A percentile compares a stretch with the other conserved stretches of the same genome.
These are phyloP conservation scores for Pantelozetes paolii DNA, from an alignment of 2,888 invertebrate genomes.

Conservation along the genomic window DNA sequence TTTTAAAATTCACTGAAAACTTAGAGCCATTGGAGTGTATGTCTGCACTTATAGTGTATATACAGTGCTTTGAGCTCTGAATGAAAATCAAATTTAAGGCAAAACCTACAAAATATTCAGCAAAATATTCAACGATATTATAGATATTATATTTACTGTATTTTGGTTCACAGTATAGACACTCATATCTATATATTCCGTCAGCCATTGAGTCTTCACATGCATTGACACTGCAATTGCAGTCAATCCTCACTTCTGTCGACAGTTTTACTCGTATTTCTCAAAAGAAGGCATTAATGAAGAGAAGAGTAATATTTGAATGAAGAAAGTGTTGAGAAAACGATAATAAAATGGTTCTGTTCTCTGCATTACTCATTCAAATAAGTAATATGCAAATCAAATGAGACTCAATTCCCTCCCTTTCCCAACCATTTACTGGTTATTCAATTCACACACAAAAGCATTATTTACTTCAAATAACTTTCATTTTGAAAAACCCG, in stretches of 20 bases:
- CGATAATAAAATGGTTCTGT: not conserved
- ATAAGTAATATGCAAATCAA: slow-evolving; percentile 26
- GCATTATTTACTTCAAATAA: not conserved
- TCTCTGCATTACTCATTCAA: slow-evolving; percentile 4
- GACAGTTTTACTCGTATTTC: not conserved
- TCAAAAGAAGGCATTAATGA: not conserved
- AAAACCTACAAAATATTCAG: not conserved
- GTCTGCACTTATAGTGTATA: not conserved
- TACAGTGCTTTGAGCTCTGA: not conserved
- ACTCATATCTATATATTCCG: not conserved
- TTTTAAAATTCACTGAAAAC: not conserved
- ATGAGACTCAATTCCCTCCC: slow-evolving; percentile 7
- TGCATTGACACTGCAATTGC: not conserved
- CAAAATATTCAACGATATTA: no score
- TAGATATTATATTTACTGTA: no score
- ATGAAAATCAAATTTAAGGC: not conserved
- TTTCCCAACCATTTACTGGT: not conserved
- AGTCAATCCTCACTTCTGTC: not conserved
- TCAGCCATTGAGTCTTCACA: not conserved
- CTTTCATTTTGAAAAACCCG: not conserved
- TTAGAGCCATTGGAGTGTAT: not conserved
- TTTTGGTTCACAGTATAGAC: no score
- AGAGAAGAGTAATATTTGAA: slow-evolving; percentile 25
- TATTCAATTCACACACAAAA: not conserved
- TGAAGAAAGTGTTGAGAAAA: slow-evolving; percentile 10